Evolutionary conservation across 2,888 invertebrate genomes (phyloP).

Genomic region (Athalia rosae): DNA sequence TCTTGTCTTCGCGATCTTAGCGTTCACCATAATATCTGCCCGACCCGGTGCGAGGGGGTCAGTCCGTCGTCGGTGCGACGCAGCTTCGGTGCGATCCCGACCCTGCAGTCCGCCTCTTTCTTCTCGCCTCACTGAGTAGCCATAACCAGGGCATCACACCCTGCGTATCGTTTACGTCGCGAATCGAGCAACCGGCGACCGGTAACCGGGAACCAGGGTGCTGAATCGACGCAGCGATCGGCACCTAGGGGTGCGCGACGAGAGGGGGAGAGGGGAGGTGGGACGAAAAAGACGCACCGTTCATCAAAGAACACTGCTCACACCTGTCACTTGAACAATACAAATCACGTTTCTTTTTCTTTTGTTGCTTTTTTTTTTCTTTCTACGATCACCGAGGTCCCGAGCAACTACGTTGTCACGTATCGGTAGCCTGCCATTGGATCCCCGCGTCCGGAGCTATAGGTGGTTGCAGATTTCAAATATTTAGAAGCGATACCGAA

Average conservation of each 20-base stretch:
- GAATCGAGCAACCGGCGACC: slow-evolving; percentile 39
- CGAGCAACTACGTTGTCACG: slow-evolving; percentile 44
- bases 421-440: slow-evolving; percentile 68
- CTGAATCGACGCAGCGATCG: slow-evolving; percentile 23
- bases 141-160: slow-evolving; percentile 71
- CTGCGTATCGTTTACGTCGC: slow-evolving; percentile 44
- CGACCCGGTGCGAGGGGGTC: slow-evolving; percentile 40
- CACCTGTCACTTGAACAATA: slow-evolving; percentile 37
- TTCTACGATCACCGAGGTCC: slow-evolving; percentile 13
- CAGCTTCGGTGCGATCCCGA: slow-evolving; percentile 44
- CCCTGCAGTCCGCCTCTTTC: slow-evolving; percentile 61
- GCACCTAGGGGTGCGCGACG: slow-evolving; percentile 17
- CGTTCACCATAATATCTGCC: slow-evolving; percentile 44
- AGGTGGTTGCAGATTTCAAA: neutral
- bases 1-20: slow-evolving; percentile 39
- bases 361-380: too few species aligned
- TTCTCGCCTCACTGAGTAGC: slow-evolving; percentile 71
- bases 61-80: slow-evolving; percentile 44
- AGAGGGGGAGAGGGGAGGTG: neutral
- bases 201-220: slow-evolving; percentile 21
- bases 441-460: slow-evolving; percentile 47
- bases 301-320: slow-evolving; percentile 31
- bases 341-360: slow-evolving; percentile 23
- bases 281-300: slow-evolving; percentile 9
- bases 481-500: too few species aligned